phyloP scores from a whole-genome alignment of 2,888 invertebrate species.

The Drosophila aldrichi region DNA sequence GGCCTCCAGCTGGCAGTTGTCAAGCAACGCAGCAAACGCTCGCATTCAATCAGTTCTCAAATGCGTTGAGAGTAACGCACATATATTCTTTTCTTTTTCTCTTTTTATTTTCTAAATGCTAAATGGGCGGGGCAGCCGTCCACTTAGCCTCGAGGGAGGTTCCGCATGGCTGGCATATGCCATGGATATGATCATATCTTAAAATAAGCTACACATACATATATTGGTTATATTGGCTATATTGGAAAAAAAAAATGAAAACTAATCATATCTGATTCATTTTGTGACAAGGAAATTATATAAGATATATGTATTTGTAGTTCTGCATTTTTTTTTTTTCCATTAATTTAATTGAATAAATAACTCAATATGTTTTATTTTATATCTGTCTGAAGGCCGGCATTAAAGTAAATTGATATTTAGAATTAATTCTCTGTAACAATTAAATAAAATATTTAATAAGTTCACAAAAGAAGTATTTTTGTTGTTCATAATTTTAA shows the following conservation, averaged over 20 bases:
- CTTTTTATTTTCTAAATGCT: not conserved
- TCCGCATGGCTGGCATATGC: slow-evolving; percentile 12
- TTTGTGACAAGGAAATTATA: not conserved
- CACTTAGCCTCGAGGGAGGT: slow-evolving; percentile 21
- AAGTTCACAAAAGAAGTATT: too few species aligned
- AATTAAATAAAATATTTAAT: too few species aligned
- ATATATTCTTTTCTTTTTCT: not conserved
- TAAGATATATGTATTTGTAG: not conserved
- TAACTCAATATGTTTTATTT: too few species aligned
- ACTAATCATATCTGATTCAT: not conserved
- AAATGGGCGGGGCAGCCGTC: not conserved
- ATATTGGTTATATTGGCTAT: too few species aligned
- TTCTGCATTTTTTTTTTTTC: too few species aligned
- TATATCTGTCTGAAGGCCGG: too few species aligned
- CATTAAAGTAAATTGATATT: too few species aligned
- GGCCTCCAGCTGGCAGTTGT: slow-evolving; percentile 63
- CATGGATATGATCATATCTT: slow-evolving; percentile 18
- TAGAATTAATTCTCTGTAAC: too few species aligned
- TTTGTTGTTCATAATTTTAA: too few species aligned
- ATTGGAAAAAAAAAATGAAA: not conserved
- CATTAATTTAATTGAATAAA: too few species aligned
- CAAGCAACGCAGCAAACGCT: slow-evolving; percentile 35
- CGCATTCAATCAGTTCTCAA: slow-evolving; percentile 65
- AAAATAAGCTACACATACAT: slow-evolving; percentile 10
- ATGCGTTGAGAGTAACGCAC: slow-evolving; percentile 20